These are phyloP conservation scores for Scaptodrosophila latifasciaeformis DNA, from an alignment of 2,888 invertebrate genomes.

Conservation along the genomic window DNA sequence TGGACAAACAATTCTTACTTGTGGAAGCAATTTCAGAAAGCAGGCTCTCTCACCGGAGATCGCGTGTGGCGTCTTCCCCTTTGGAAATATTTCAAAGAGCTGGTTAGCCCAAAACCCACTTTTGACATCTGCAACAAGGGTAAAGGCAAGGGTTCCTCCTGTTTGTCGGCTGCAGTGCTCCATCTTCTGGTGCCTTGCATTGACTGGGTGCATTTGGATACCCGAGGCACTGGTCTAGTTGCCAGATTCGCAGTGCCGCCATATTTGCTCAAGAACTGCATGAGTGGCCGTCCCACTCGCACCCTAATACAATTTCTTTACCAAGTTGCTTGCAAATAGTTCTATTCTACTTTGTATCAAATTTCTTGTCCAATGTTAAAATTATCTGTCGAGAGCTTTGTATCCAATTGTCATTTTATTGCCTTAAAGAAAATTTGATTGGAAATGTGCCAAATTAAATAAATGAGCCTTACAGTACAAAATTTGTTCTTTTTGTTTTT, in stretches of 20 bases:
- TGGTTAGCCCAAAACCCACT: slow-evolving; percentile 55
- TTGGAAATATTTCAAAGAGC: slow-evolving; percentile 71
- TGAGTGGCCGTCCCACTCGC: slow-evolving; percentile 80
- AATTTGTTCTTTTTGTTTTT: too few species aligned
- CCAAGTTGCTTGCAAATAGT: slow-evolving; percentile 67
- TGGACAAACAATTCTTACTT: slow-evolving; percentile 77
- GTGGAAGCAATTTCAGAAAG: slow-evolving; percentile 77
- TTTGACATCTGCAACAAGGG: slow-evolving; percentile 79
- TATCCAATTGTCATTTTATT: too few species aligned
- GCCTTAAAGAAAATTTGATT: slow-evolving; percentile 13
- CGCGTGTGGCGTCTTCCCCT: slow-evolving; percentile 80
- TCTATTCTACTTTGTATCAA: not conserved
- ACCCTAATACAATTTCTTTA: slow-evolving; percentile 77
- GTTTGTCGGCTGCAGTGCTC: slow-evolving; percentile 82
- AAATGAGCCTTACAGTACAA: too few species aligned
- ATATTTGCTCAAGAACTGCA: slow-evolving; percentile 78
- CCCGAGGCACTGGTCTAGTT: slow-evolving; percentile 82
- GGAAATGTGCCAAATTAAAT: too few species aligned
- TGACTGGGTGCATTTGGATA: slow-evolving; percentile 84
- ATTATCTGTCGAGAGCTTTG: too few species aligned
- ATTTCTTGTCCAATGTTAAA: too few species aligned
- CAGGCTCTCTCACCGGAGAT: slow-evolving; percentile 78
- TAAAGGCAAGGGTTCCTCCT: slow-evolving; percentile 77
- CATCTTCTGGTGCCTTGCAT: slow-evolving; percentile 79
- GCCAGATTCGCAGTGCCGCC: slow-evolving; percentile 78